Conservation (phyloP, 2,113 vertebrate genomes). For the Malurus alboscapulatus region DNA sequence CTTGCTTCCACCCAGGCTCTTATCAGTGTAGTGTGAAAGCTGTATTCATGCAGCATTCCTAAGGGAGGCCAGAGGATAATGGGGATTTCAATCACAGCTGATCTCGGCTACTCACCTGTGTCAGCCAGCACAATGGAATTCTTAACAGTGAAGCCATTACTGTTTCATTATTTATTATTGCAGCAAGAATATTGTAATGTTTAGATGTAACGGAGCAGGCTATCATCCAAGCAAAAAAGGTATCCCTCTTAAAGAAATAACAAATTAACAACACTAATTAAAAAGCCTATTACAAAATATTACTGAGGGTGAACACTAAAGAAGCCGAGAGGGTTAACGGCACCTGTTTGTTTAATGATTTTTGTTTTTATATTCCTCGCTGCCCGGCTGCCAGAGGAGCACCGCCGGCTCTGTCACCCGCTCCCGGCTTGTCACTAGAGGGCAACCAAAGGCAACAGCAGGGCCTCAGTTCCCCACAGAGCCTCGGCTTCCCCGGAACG, state of each 20-base stretch:
- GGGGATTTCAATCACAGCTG: not conserved
- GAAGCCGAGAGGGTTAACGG: not conserved
- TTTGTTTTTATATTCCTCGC: accelerated
- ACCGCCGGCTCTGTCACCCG: accelerated
- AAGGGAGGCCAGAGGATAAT: not conserved
- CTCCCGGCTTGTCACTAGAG: not conserved
- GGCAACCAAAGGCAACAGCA: not conserved
- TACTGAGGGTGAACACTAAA: not conserved
- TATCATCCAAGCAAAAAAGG: not conserved
- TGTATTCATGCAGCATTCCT: not conserved
- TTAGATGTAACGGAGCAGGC: not conserved
- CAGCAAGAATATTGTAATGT: not conserved
- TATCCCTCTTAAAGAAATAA: not conserved
- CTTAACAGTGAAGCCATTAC: not conserved
- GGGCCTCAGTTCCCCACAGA: accelerated
- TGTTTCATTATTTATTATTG: not conserved
- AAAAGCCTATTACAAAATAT: not conserved
- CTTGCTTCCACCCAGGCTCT: not conserved
- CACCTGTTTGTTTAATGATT: accelerated
- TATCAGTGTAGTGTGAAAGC: not conserved
- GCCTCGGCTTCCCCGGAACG: accelerated
- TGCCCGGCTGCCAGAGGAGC: accelerated
- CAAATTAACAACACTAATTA: not conserved
- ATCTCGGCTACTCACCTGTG: not conserved
- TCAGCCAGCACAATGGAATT: not conserved